Base-by-base conservation (phyloP, 2,113 vertebrate genomes). In the Dipodomys merriami region DNA sequence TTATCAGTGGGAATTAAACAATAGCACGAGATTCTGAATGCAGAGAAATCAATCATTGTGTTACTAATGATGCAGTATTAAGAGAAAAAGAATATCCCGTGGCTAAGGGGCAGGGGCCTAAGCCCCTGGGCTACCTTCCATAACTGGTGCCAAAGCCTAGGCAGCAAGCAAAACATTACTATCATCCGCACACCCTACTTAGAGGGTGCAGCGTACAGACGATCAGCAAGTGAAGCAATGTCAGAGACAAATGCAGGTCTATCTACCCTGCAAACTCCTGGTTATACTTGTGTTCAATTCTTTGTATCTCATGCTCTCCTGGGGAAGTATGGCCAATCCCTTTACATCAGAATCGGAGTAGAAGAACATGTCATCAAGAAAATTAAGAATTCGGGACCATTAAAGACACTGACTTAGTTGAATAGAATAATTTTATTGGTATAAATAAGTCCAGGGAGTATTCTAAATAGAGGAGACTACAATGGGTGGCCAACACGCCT, bases 271-370 rank as follows among this genome's bases (percentile, higher is more conserved):
- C 23, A 64, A 44, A 87, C 46, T 29, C 44, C 19, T 12, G n/a
- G 81, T 27, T 12, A 19, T 18, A 30, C 35, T 53, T 25, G 65
- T 30, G 53, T 20, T 71, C 39, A 18, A 4, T 6, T 19, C 1
- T 6, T 9, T 13, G 7, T 3, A n/a, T 13, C 11, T 5, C 64
- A 27, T 7, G 49, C n/a, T 23, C 7, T 69, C 30, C 64, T 30
- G 1, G 15, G 53, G 23, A 16, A 78, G 3, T 6, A 4, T 1
- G 73, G 57, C 10, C 73, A 64, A 62, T 53, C 22, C 1, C 4
- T 81, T 29, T 93, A 44, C 85, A 49, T 62, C 69, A 78, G 44
- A 86, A 93, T 86, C 49, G 69, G 33, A 76, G 65, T 16, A 23
- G n/a, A 39, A 76, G 65, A 78, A 88, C 53, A 79, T 7, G 6